Base-by-base conservation (phyloP, 2,797 vertebrate species). In the Lutjanus argentimaculatus region DNA sequence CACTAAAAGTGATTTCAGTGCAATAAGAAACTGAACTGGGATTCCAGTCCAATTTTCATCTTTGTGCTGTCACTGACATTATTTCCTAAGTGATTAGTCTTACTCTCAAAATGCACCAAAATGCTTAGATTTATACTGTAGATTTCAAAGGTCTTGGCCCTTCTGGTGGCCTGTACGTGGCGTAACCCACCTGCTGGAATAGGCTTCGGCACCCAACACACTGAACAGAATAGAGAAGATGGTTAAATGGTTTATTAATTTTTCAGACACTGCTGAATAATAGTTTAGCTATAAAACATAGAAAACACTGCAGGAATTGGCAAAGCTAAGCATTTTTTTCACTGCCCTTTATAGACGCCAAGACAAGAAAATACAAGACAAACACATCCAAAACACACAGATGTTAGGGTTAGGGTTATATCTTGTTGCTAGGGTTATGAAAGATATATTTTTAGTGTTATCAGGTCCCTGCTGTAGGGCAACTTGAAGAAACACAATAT, bases 191-290 rank as follows among this genome's bases (percentile, higher is more conserved):
- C 43, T 68, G 56, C 51, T 45, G 19, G 19, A n/a, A 42, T 21
- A 57, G 59, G 43, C 19, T 21, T 42, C 12, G 7, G 10, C 52
- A 36, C 58, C 30, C 13, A 0, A 43, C 8, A 53, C 19, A 59
- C 1, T 42, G 21, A 25, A 66, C 17, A 59, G 17, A 40, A 52
- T 40, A 10, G 4, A 21, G 56, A 52, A 17, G 45, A 61, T 61
- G 69, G 48, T n/a, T 74, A n/a, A 64, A 64, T 42, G 7, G 8
- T 49, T 58, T 48, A 15, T 22, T 40, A 1, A 19, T 66, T 65
- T 61, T 65, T 71, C 36, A 58, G 21, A 36, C 25, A 58, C 55
- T 61, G 61, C 9, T 68, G 40, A 84, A 76, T 59, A 43, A 30
- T 14, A n/a, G 42, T 75, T 49, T 42, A 25, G n/a, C 21, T 19